Evolutionary conservation across 2,113 vertebrate species (phyloP).

Genomic region (Oryzias woworae): DNA sequence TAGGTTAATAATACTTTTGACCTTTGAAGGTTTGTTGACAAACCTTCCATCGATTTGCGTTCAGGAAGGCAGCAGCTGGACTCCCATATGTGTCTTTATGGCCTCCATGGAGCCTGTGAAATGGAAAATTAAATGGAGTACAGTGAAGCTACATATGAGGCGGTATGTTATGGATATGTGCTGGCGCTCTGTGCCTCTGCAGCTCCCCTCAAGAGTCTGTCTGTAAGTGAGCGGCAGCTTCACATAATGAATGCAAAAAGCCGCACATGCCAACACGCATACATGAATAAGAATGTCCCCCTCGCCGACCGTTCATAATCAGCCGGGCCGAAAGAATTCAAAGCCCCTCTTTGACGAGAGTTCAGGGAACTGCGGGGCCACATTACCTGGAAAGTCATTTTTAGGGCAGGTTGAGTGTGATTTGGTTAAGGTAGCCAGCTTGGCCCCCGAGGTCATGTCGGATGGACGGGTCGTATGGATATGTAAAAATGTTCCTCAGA

Average conservation of each 20-base stretch:
- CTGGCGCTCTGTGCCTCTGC: slow-evolving; percentile 33
- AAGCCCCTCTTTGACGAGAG: slow-evolving; percentile 66
- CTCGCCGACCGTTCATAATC: slow-evolving; percentile 74
- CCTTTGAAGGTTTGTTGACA: background rate
- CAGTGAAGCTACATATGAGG: slow-evolving; percentile 9
- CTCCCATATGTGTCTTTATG: background rate
- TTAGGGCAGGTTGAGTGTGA: slow-evolving; percentile 63
- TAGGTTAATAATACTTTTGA: background rate
- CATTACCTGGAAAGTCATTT: slow-evolving; percentile 70
- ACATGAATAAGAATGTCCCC: slow-evolving; percentile 77
- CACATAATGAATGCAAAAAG: slow-evolving; percentile 64
- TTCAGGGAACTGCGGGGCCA: slow-evolving; percentile 11
- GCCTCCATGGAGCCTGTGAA: background rate
- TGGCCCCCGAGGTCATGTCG: slow-evolving; percentile 55
- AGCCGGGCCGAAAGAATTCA: slow-evolving; percentile 71
- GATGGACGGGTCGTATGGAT: slow-evolving; percentile 71
- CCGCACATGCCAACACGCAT: slow-evolving; percentile 63
- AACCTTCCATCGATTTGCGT: background rate
- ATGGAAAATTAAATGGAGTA: slow-evolving; percentile 21
- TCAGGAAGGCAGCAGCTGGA: background rate
- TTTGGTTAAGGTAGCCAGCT: slow-evolving; percentile 67
- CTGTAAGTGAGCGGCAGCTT: slow-evolving; percentile 50
- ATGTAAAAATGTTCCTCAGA: slow-evolving; percentile 73
- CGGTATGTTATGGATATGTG: slow-evolving; percentile 27
- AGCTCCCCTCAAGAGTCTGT: slow-evolving; percentile 51